These are phyloP conservation scores for Mugil cephalus DNA, from an alignment of 2,113 vertebrate genomes.

Conservation along the genomic window DNA sequence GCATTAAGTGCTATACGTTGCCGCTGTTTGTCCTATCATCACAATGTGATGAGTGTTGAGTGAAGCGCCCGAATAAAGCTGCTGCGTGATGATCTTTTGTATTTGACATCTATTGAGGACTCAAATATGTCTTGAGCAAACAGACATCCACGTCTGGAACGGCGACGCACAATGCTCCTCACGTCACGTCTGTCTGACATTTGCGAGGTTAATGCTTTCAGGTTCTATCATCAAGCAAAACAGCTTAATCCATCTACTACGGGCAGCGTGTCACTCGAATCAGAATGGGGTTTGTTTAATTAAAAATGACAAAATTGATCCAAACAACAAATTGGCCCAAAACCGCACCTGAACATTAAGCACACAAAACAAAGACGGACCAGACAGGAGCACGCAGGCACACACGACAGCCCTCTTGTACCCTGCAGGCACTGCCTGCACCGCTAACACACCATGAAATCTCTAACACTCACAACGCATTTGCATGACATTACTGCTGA, in stretches of 20 bases:
- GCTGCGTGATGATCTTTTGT: not conserved
- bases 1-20: not conserved
- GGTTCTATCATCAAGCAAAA: slow-evolving; percentile 39
- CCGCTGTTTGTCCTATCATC: not conserved
- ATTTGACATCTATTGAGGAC: not conserved
- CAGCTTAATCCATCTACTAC: slow-evolving; percentile 19
- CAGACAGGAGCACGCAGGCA: not conserved
- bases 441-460: slow-evolving; percentile 63
- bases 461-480: slow-evolving; percentile 62
- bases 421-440: slow-evolving; percentile 40
- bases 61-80: not conserved
- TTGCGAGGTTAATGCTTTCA: slow-evolving; percentile 41
- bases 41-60: not conserved
- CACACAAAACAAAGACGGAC: too few species aligned
- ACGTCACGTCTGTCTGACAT: slow-evolving; percentile 30
- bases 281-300: too few species aligned
- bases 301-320: too few species aligned
- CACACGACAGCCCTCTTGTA: not conserved
- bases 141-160: not conserved
- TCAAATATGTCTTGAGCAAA: not conserved
- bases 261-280: not conserved
- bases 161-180: slow-evolving; percentile 14
- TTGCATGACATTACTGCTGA: slow-evolving; percentile 68
- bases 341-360: slow-evolving; percentile 23
- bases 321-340: too few species aligned